Evolutionary conservation across 2,113 vertebrate genomes (phyloP).

Genomic region (Nibea albiflora): DNA sequence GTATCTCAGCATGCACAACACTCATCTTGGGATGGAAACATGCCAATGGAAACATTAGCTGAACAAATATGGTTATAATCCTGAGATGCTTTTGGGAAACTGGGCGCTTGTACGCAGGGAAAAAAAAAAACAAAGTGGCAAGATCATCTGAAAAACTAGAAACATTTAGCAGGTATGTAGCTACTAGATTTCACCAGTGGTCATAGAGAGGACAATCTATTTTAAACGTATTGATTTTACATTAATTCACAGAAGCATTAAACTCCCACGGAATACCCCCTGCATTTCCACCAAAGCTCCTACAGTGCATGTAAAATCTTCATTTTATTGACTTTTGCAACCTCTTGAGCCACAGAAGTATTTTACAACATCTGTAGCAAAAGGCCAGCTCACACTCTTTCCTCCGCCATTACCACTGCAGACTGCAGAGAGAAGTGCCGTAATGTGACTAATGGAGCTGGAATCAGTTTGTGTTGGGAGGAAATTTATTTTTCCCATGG

Average conservation of each 20-base stretch:
- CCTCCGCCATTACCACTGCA: constrained; percentile 34
- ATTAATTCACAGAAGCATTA: constrained; percentile 52
- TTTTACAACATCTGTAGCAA: constrained; percentile 46
- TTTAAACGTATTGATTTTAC: constrained; percentile 63
- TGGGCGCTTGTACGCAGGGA: neutral
- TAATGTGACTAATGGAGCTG: constrained; percentile 54
- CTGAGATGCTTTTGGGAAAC: constrained; percentile 59
- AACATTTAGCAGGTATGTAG: constrained; percentile 40
- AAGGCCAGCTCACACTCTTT: constrained; percentile 32
- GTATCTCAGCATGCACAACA: constrained; percentile 65
- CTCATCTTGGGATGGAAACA: constrained; percentile 69
- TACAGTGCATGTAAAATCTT: constrained; percentile 31
- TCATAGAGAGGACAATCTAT: constrained; percentile 47
- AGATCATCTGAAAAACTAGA: constrained; percentile 37
- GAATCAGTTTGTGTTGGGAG: constrained; percentile 24
- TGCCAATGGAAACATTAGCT: constrained; percentile 73
- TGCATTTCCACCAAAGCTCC: constrained; percentile 37
- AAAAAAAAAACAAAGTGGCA: neutral
- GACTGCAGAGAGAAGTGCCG: constrained; percentile 18
- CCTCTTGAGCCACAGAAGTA: constrained; percentile 41
- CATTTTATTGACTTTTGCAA: constrained; percentile 45
- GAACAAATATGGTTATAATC: constrained; percentile 72
- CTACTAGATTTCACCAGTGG: constrained; percentile 40
- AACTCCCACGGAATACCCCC: constrained; percentile 9
- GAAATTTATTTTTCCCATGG: constrained; percentile 35